A percentile compares a stretch with the other conserved stretches of the same genome.
Evolutionary conservation across 2,888 invertebrate genomes (phyloP).

Genomic region (Philopedon plagiatum): DNA sequence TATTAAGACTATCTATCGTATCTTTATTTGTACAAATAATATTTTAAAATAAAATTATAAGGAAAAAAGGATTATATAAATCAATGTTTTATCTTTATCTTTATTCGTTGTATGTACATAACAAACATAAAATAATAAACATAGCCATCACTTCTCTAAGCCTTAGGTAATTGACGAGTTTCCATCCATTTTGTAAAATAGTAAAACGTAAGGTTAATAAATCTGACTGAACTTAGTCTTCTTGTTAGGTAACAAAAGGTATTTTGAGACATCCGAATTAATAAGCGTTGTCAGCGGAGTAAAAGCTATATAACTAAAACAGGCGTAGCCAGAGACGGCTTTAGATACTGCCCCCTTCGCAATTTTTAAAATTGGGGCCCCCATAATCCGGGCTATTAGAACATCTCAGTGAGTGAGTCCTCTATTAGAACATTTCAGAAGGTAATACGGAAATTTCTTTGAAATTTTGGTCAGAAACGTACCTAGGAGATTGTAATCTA

Average conservation of each 20-base stretch:
- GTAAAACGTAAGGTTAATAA: constrained; percentile 39
- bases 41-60: constrained; percentile 10
- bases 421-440: no score
- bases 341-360: no score
- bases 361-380: no score
- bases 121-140: constrained; percentile 32
- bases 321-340: no score
- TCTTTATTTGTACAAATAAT: not conserved
- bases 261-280: constrained; percentile 10
- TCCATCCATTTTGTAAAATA: constrained; percentile 59
- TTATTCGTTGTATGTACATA: constrained; percentile 12
- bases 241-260: constrained; percentile 48
- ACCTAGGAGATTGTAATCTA: no score
- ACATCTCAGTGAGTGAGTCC: no score
- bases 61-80: constrained; percentile 5
- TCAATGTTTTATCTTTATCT: constrained; percentile 7
- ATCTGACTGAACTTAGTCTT: constrained; percentile 52
- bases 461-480: no score
- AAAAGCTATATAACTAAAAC: not conserved
- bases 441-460: no score
- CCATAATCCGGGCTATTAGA: no score
- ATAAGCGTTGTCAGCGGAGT: not conserved
- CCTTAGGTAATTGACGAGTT: constrained; percentile 57
- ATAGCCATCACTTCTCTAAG: constrained; percentile 51
- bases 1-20: not conserved